phyloP scores from a whole-genome alignment of 1,140 invertebrate species.

The Ceratina calcarata region DNA sequence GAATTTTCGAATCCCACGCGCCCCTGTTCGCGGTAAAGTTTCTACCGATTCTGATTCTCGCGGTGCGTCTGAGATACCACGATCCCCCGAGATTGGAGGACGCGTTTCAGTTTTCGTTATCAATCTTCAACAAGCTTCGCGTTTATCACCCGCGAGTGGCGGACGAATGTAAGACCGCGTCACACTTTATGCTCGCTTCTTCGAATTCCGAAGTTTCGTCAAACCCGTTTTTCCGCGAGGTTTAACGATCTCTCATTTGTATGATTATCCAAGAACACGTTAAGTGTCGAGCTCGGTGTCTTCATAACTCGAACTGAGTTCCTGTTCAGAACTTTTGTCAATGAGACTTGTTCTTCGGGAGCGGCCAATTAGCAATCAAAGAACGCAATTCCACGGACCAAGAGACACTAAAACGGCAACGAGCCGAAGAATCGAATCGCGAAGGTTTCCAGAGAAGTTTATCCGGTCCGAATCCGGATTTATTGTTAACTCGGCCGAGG shows the following conservation, averaged over 20 bases:
- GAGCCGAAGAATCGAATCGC: background rate
- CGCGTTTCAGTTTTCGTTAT: background rate
- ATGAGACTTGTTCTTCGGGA: background rate
- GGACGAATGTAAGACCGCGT: too few relatives aligned
- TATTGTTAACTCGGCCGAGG: too few relatives aligned
- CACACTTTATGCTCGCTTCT: too few relatives aligned
- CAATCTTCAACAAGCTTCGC: background rate
- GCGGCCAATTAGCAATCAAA: conserved; percentile 5
- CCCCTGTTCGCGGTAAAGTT: too few relatives aligned
- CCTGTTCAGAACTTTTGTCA: background rate
- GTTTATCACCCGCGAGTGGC: too few relatives aligned
- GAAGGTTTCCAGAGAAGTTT: background rate
- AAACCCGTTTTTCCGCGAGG: too few relatives aligned
- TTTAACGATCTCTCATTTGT: too few relatives aligned
- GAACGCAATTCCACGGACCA: background rate
- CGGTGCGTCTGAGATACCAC: too few relatives aligned
- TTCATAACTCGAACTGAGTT: background rate
- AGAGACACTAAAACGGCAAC: background rate
- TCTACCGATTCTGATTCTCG: too few relatives aligned
- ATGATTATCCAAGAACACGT: too few relatives aligned
- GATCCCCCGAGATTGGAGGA: background rate
- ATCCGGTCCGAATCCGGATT: background rate
- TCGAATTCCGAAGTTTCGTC: too few relatives aligned
- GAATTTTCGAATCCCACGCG: conserved; percentile 4
- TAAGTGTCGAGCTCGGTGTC: background rate